phyloP scores from a whole-genome alignment of 2,113 vertebrate species.

The Grus americana region DNA sequence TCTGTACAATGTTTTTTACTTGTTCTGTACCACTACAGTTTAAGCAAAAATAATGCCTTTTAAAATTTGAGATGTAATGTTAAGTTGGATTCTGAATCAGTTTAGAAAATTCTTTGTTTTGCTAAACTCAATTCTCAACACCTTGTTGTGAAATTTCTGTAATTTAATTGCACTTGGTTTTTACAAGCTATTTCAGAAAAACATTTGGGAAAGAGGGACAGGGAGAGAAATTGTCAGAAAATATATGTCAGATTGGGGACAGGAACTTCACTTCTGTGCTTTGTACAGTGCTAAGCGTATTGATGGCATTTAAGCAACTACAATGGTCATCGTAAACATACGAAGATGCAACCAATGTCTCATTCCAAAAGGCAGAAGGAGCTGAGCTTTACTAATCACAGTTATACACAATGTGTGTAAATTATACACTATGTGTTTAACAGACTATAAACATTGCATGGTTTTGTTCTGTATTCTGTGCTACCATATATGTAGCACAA shows the following conservation, averaged over 20 bases:
- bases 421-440: not conserved
- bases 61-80: not conserved
- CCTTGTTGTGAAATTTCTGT: not conserved
- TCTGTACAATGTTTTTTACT: not conserved
- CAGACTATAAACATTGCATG: not conserved
- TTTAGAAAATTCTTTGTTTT: not conserved
- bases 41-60: not conserved
- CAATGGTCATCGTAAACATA: not conserved
- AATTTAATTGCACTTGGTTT: not conserved
- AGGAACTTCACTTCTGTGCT: not conserved
- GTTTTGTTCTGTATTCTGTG: not conserved
- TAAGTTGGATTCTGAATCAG: not conserved
- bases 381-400: not conserved
- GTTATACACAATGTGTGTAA: fast-evolving
- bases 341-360: fast-evolving
- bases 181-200: not conserved
- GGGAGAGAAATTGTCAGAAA: not conserved
- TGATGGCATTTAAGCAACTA: not conserved
- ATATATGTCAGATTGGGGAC: not conserved
- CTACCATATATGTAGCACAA: not conserved
- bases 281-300: fast-evolving
- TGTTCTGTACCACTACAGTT: not conserved
- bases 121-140: not conserved
- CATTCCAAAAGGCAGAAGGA: not conserved
- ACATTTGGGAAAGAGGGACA: not conserved